Evolutionary conservation across 2,888 invertebrate genomes (phyloP).

Genomic region (Alcis repandata): DNA sequence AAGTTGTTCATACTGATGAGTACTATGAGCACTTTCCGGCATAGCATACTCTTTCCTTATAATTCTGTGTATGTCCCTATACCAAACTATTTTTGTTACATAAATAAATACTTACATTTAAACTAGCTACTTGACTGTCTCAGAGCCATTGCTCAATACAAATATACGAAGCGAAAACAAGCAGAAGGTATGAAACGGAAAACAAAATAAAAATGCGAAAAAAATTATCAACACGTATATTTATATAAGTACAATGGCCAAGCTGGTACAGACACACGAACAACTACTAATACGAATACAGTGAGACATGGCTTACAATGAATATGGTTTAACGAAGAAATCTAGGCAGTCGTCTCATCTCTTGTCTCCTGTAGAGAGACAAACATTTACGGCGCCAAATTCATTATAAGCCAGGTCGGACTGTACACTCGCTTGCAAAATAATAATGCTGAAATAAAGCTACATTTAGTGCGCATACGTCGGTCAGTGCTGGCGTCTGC

Average conservation of each 20-base stretch:
- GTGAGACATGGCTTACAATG: too few species aligned
- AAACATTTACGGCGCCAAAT: too few species aligned
- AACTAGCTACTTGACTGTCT: constrained; percentile 35
- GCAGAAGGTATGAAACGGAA: constrained; percentile 50
- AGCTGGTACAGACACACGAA: constrained; percentile 52
- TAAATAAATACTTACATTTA: not conserved
- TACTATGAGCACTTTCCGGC: too few species aligned
- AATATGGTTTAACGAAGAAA: too few species aligned
- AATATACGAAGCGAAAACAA: constrained; percentile 62
- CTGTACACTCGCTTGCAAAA: constrained; percentile 1
- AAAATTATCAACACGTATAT: constrained; percentile 72
- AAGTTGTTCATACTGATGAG: too few species aligned
- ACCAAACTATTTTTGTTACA: not conserved
- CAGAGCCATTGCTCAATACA: constrained; percentile 78
- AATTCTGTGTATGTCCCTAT: too few species aligned
- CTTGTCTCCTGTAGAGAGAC: too few species aligned
- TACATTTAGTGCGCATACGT: too few species aligned
- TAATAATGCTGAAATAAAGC: not conserved
- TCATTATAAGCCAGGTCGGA: too few species aligned
- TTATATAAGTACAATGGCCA: constrained; percentile 81
- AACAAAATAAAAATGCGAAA: constrained; percentile 74
- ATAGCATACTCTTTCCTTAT: too few species aligned
- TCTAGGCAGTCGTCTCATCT: too few species aligned
- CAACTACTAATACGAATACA: constrained; percentile 1
- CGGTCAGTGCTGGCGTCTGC: too few species aligned